Evolutionary conservation across 2,888 invertebrate species (phyloP).

Genomic region (Melitaea athalia): DNA sequence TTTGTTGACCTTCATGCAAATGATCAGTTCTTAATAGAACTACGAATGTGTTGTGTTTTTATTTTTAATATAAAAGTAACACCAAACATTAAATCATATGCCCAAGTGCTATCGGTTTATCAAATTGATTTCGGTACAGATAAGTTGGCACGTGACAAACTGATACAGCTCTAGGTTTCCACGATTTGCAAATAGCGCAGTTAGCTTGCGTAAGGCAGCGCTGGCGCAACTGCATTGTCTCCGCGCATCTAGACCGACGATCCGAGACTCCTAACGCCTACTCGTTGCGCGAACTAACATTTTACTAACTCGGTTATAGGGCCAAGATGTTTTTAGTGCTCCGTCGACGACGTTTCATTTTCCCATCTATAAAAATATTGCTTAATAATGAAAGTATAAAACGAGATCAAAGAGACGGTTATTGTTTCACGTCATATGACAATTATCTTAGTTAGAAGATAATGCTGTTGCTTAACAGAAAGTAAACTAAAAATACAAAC

Average conservation of each 20-base stretch:
- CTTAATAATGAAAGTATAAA: neutral
- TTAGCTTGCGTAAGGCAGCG: slow-evolving; percentile 35
- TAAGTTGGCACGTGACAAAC: slow-evolving; percentile 22
- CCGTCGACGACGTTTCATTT: neutral
- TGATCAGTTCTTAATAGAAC: neutral
- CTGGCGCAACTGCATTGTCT: slow-evolving; percentile 42
- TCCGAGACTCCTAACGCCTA: slow-evolving; percentile 32
- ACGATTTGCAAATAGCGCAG: slow-evolving; percentile 41
- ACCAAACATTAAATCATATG: neutral
- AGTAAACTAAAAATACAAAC: neutral
- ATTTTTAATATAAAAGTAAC: neutral
- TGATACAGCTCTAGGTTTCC: slow-evolving; percentile 37
- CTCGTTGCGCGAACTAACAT: slow-evolving; percentile 38
- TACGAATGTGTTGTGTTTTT: neutral
- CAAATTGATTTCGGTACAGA: neutral
- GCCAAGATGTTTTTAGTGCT: slow-evolving; percentile 21
- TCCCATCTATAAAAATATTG: neutral
- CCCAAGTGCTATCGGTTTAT: neutral
- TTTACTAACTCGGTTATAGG: slow-evolving; percentile 36
- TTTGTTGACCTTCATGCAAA: slow-evolving; percentile 26
- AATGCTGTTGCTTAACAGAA: neutral
- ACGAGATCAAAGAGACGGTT: no score
- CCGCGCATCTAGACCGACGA: slow-evolving; percentile 38
- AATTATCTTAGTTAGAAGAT: no score
- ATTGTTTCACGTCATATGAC: no score